Conservation (phyloP, 2,113 vertebrate genomes). For the Campylomormyrus tamandua region DNA sequence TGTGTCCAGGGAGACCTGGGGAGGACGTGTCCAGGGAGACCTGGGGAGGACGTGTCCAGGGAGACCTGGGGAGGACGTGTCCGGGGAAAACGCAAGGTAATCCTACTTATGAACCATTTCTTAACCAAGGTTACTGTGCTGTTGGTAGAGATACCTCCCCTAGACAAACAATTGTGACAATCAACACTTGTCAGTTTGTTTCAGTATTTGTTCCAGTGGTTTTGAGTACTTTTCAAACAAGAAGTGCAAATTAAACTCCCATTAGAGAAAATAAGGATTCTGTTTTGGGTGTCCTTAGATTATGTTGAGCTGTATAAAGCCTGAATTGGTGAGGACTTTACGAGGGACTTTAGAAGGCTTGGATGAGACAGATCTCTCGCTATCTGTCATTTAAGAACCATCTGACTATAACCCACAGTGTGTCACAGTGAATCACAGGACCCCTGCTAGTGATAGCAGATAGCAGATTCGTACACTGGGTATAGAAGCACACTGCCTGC, state of each 20-base stretch:
- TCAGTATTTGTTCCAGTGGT: not conserved
- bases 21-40: too few species aligned
- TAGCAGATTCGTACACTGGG: not conserved
- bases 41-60: too few species aligned
- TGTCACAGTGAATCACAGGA: constrained; percentile 2
- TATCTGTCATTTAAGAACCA: not conserved
- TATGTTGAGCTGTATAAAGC: not conserved
- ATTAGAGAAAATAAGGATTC: not conserved
- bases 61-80: too few species aligned
- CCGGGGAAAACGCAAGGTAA: too few species aligned
- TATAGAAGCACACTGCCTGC: not conserved
- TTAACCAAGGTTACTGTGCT: not conserved
- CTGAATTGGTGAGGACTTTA: not conserved
- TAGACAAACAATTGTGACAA: not conserved
- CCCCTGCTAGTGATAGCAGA: not conserved
- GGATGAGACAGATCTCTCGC: not conserved
- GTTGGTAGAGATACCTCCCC: not conserved
- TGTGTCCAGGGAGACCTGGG: too few species aligned
- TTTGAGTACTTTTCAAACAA: not conserved
- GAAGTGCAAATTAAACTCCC: not conserved
- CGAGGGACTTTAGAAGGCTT: not conserved
- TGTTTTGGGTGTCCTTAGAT: not conserved
- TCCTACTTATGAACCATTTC: not conserved
- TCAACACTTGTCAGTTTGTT: not conserved
- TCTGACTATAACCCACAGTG: constrained; percentile 9